Percentiles rank a stretch among this genome's conserved stretches.
Conservation (phyloP, 1,140 invertebrate genomes). For the Sminthurides bifidus region DNA sequence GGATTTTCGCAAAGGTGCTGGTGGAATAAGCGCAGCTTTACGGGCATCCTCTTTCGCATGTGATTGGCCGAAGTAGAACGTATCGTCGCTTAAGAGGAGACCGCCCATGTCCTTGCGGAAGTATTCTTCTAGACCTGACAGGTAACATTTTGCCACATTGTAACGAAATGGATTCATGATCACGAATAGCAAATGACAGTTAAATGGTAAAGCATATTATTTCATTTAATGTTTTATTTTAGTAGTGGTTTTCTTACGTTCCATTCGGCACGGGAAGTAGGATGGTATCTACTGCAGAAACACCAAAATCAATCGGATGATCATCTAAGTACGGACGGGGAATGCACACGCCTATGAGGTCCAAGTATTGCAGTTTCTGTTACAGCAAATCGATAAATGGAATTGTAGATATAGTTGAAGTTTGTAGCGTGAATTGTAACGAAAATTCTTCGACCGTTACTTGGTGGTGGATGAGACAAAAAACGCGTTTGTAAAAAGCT, state of each 20-base stretch:
- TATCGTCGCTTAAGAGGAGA: slow-evolving; percentile 7
- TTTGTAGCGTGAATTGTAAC: no score
- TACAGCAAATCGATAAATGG: no score
- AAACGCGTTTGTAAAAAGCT: slow-evolving; percentile 10
- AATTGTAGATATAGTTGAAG: no score
- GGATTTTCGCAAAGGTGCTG: neutral
- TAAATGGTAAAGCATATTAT: no score
- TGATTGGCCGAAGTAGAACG: slow-evolving; percentile 9
- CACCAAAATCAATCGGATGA: neutral
- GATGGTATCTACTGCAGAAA: neutral
- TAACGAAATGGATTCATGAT: no score
- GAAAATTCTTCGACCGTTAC: no score
- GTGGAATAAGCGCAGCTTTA: no score
- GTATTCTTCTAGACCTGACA: no score
- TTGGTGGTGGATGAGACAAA: slow-evolving; percentile 10
- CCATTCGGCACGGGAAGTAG: slow-evolving; percentile 10
- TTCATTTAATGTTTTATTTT: neutral
- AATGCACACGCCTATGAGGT: slow-evolving; percentile 7
- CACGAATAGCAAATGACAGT: no score
- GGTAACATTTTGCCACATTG: no score
- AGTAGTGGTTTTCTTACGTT: neutral
- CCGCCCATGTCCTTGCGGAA: slow-evolving; percentile 8
- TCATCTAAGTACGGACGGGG: slow-evolving; percentile 1
- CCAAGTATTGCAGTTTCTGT: slow-evolving; percentile 11
- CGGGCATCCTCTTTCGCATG: neutral